Percentiles rank a stretch among this genome's conserved stretches.
phyloP scores from a whole-genome alignment of 2,888 invertebrate genomes.

The Seira musarum region DNA sequence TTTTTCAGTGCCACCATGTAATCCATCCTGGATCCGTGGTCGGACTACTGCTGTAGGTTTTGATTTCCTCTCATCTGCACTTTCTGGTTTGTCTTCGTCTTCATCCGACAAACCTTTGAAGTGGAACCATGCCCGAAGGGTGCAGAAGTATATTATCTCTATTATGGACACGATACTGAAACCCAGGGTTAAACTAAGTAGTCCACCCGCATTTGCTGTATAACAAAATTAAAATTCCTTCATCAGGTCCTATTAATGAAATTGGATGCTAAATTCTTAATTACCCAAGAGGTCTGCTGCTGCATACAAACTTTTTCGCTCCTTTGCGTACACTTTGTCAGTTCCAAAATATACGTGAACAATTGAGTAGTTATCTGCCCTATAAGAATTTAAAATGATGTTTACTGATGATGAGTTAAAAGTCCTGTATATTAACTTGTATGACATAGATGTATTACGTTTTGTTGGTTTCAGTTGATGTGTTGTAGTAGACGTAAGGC shows the following conservation, averaged over 20 bases:
- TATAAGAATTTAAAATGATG: neutral
- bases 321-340: conserved; percentile 54
- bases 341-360: conserved; percentile 60
- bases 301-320: conserved; percentile 56
- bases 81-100: neutral
- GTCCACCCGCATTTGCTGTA: conserved; percentile 38
- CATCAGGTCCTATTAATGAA: too few species aligned
- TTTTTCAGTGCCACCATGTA: neutral
- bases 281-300: conserved; percentile 38
- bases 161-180: conserved; percentile 34
- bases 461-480: neutral
- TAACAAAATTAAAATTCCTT: too few species aligned
- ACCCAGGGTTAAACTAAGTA: conserved; percentile 30
- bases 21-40: neutral
- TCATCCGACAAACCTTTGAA: neutral
- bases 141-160: conserved; percentile 40
- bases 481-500: neutral
- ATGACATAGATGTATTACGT: neutral
- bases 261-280: too few species aligned
- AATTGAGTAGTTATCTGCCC: conserved; percentile 52
- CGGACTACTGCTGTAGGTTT: neutral
- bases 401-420: too few species aligned
- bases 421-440: too few species aligned
- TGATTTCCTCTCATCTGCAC: neutral
- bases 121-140: conserved; percentile 34